Evolutionary conservation across 2,797 vertebrate species (phyloP).

Genomic region (Spinibarbus caldwelli): DNA sequence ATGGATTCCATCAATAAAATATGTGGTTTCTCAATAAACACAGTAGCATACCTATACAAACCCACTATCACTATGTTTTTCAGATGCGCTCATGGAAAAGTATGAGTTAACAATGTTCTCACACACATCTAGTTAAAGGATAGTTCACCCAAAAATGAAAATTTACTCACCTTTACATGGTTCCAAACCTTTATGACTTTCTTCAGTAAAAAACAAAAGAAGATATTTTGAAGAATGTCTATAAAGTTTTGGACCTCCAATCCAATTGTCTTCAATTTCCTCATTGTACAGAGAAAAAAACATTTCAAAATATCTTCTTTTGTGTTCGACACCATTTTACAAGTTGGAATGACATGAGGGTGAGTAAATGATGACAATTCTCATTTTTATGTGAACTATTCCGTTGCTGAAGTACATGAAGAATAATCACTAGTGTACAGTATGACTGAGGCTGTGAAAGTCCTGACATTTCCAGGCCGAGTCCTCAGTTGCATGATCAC

Average conservation of each 20-base stretch:
- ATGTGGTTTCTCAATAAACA: not conserved
- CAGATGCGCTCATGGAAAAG: not conserved
- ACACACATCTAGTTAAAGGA: too few species aligned
- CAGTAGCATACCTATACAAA: not conserved
- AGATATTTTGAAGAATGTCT: not conserved
- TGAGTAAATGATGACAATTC: not conserved
- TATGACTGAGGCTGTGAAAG: not conserved
- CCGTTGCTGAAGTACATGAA: not conserved
- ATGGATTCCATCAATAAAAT: not conserved
- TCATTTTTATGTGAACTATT: not conserved
- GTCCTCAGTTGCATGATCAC: not conserved
- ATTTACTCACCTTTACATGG: not conserved
- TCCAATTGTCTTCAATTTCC: too few species aligned
- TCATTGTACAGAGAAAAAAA: not conserved
- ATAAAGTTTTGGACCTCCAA: not conserved
- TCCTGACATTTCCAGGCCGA: not conserved
- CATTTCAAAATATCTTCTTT: not conserved
- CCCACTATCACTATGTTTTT: not conserved
- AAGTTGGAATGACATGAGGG: not conserved
- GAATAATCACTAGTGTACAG: not conserved
- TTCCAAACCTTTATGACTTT: not conserved
- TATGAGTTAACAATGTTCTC: not conserved
- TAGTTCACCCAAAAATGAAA: not conserved
- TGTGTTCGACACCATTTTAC: not conserved
- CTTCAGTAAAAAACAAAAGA: not conserved